Base-by-base conservation (phyloP, 2,888 invertebrate genomes). In the Polydrusus tereticollis region DNA sequence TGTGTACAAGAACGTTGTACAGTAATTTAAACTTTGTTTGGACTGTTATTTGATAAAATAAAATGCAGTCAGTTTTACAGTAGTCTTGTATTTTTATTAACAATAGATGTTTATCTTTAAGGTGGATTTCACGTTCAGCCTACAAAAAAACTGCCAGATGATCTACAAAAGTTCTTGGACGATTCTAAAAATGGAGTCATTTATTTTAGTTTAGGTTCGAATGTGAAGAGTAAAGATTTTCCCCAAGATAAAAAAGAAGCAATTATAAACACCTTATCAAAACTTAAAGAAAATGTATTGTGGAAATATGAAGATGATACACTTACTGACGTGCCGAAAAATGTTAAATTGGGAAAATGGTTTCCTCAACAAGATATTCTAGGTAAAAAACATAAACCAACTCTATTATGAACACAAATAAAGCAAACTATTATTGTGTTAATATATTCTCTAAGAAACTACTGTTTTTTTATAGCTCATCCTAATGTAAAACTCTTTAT, bases 281-380 rank as follows among this genome's bases (percentile, higher is more conserved):
- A 86, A 72, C 77, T 91, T 0, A 89, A 91, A 72, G 89, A 91
- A 74, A 88, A 87, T 3, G 88, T 92, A 0, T 79, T 92, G 20
- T 91, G 91, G 91, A 92, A 92, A 84, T 92, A 90, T 89, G 91
- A 92, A 75, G 87, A 88, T 0, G 86, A 88, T 20, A 65, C 66
- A 3, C 45, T 79, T 26, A 76, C 77, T 1, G 64, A 77, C 12
- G 26, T 70, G 16, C 84, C 85, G 1, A 75, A 78, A 16, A 87
- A 87, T 75, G 81, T 89, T 0, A 81, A 82, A 74, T 75, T 84
- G 4, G 72, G 72, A 0, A 77, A 75, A 47, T 82, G 82, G 82
- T 75, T 80, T 50, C 80, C 82, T 20, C 82, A 82, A 72, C 77
- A 78, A 41, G 80, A 81, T 62, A 69, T 81, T 60, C 75, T 82